These are phyloP conservation scores for Acinonyx jubatus DNA, from an alignment of 2,113 vertebrate species.

Conservation along the genomic window DNA sequence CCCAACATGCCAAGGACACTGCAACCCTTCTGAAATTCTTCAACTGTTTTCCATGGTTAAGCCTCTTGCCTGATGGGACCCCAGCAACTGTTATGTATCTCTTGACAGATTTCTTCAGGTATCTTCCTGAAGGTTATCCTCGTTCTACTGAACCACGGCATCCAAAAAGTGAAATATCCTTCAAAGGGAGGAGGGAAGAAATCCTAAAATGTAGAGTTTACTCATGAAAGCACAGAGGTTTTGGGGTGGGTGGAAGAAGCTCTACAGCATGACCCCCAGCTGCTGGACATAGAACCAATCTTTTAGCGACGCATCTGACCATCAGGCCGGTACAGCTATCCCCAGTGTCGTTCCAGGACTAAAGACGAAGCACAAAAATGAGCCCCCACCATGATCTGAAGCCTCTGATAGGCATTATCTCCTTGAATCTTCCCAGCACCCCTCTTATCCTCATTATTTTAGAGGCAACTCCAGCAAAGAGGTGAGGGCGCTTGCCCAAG, in stretches of 20 bases:
- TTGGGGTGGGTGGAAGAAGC: background rate
- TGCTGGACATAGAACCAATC: rapidly evolving
- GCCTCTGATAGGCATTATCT: background rate
- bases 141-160: background rate
- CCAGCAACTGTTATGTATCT: background rate
- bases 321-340: background rate
- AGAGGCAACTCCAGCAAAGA: background rate
- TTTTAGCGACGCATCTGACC: background rate
- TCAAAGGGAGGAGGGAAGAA: background rate
- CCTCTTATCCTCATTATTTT: background rate
- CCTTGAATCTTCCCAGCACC: background rate
- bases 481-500: background rate
- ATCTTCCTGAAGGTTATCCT: background rate
- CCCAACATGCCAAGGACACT: background rate
- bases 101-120: background rate
- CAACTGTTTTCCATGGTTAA: background rate
- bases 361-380: background rate
- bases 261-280: background rate
- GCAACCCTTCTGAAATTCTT: background rate
- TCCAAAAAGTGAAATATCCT: background rate
- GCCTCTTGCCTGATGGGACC: background rate
- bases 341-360: background rate
- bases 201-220: background rate
- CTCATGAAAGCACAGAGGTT: background rate
- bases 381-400: background rate